phyloP scores from a whole-genome alignment of 2,113 vertebrate genomes.

The Marmota monax region DNA sequence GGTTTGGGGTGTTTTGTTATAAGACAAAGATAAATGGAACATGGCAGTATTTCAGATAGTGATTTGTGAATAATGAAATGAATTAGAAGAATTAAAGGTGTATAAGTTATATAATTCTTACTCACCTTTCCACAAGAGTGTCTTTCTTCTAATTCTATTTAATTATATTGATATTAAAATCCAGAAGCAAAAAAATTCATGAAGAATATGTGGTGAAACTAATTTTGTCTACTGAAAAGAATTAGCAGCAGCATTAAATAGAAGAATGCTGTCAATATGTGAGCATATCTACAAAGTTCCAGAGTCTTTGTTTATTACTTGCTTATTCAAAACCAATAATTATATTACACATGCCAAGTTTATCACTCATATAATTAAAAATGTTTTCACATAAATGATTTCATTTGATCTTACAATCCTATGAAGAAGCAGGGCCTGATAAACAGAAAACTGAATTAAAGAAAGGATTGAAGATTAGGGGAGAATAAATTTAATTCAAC shows the following conservation, averaged over 20 bases:
- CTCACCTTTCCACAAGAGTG: not conserved
- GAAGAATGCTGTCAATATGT: not conserved
- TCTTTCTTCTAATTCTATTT: constrained; percentile 45
- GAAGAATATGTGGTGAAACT: not conserved
- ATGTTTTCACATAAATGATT: constrained; percentile 21
- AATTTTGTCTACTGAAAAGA: constrained; percentile 38
- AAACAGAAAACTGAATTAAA: constrained; percentile 20
- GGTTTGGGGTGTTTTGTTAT: constrained; percentile 10
- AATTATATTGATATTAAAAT: constrained; percentile 47
- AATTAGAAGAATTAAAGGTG: constrained; percentile 13
- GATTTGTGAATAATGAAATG: not conserved
- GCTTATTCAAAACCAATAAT: constrained; percentile 32
- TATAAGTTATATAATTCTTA: constrained; percentile 12
- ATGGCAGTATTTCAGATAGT: constrained; percentile 2
- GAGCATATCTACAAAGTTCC: not conserved
- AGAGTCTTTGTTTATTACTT: constrained; percentile 28
- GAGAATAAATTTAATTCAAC: not conserved
- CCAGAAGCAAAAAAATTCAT: constrained; percentile 33
- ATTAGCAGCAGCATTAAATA: not conserved
- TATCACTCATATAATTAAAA: constrained; percentile 44
- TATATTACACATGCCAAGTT: not conserved
- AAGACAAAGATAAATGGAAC: not conserved
- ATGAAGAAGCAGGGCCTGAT: not conserved
- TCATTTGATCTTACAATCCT: constrained; percentile 54
- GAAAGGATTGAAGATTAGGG: not conserved